Base-by-base conservation (phyloP, 2,797 vertebrate species). In the Tiaroga cobitis region DNA sequence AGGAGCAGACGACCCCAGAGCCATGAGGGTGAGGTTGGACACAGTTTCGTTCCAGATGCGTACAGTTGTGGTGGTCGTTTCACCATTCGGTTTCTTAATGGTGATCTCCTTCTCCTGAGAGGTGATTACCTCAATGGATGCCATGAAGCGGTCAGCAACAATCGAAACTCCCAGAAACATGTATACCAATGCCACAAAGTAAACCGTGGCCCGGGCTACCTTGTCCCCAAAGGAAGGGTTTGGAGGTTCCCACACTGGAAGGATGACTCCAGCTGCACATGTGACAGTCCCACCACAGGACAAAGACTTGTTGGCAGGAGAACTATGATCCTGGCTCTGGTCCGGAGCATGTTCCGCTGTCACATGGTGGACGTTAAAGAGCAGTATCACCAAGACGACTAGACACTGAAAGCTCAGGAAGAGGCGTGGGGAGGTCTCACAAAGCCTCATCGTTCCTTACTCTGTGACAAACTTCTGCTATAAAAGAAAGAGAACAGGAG, bases 111-210 rank as follows among this genome's bases (percentile, higher is more conserved):
- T 96, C 88, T 99, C 98, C 90, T 99, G 98, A n/a, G 98, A 99
- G 0, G 98, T 99, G 90, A 99, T 99, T 86, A 99, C 98, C 93
- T 99, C 98, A 21, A 99, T 99, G 1, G 98, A 99, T 24, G 98
- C 98, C 98, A 99, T 99, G 94, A 99, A 99, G 59, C 98, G 97
- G 84, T 99, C 98, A 0, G 98, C 98, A n/a, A 99, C 95, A 93
- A 99, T 99, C 1, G 98, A 99, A 82, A 99, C 98, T 6, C 98
- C 98, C 3, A 99, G 95, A 91, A 99, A 99, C 98, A 99, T 99
- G 94, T 99, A 99, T 85, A 95, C 96, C 95, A 99, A 94, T 0
- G 98, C 98, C 91, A 99, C 98, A 76, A 99, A 99, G 88, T 99
- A 99, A 85, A 99, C 98, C 0, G 97, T 99, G 0, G 98, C 98